These are phyloP conservation scores for Acleris cristana DNA, from an alignment of 2,888 invertebrate species.

Conservation along the genomic window DNA sequence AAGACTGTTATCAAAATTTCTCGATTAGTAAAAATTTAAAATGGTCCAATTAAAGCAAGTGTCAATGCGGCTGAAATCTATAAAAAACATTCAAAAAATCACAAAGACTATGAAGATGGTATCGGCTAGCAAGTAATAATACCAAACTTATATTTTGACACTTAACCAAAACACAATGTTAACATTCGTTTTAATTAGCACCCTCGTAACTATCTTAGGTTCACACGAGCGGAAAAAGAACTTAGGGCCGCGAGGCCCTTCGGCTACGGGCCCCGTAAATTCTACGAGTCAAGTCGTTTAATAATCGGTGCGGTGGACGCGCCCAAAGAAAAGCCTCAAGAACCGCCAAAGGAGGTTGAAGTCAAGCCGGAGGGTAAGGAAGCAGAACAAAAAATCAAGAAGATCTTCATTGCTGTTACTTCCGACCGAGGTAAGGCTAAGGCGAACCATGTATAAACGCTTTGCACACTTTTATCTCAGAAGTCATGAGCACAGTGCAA, in stretches of 20 bases:
- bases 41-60: slow-evolving; percentile 91
- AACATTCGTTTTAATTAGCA: neutral
- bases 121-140: slow-evolving; percentile 81
- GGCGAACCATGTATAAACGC: neutral
- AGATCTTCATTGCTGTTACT: slow-evolving; percentile 87
- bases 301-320: slow-evolving; percentile 54
- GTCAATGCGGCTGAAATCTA: slow-evolving; percentile 89
- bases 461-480: no score
- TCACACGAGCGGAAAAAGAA: slow-evolving; percentile 89
- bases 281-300: slow-evolving; percentile 80
- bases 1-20: slow-evolving; percentile 3
- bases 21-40: slow-evolving; percentile 37
- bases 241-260: slow-evolving; percentile 88
- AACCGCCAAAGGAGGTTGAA: slow-evolving; percentile 55
- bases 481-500: no score
- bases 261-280: slow-evolving; percentile 87
- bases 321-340: slow-evolving; percentile 44
- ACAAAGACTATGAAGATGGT: slow-evolving; percentile 95
- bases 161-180: slow-evolving; percentile 62
- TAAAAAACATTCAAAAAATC: slow-evolving; percentile 92
- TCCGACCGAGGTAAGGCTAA: slow-evolving; percentile 85
- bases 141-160: slow-evolving; percentile 45
- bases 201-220: slow-evolving; percentile 72
- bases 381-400: slow-evolving; percentile 52
- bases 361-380: slow-evolving; percentile 47